Conservation (phyloP, 1,140 invertebrate genomes). For the Pachypsylla venusta region DNA sequence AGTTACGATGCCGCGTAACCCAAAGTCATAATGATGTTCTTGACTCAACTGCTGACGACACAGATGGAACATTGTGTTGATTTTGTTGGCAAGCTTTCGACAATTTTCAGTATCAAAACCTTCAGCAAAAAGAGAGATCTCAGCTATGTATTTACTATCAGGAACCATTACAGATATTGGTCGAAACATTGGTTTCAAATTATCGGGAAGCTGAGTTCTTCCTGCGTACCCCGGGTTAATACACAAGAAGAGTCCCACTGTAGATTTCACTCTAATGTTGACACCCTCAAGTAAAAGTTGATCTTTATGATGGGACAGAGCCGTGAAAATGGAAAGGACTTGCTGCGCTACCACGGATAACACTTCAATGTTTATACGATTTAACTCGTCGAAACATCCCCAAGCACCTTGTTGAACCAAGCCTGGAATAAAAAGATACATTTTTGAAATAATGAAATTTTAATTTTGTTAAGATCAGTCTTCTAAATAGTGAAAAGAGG, state of each 20-base stretch:
- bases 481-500: no score
- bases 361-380: constrained; percentile 79
- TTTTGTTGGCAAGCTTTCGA: constrained; percentile 60
- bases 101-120: constrained; percentile 59
- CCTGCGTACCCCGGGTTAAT: constrained; percentile 88
- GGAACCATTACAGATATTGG: constrained; percentile 93
- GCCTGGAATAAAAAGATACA: constrained; percentile 30
- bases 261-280: constrained; percentile 52
- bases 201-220: constrained; percentile 75
- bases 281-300: constrained; percentile 65
- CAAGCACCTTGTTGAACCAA: constrained; percentile 63
- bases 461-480: background rate
- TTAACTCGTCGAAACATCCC: constrained; percentile 86
- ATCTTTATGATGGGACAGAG: constrained; percentile 44
- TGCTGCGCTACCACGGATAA: constrained; percentile 75
- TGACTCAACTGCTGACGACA: constrained; percentile 58
- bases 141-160: constrained; percentile 74
- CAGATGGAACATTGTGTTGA: constrained; percentile 52
- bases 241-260: constrained; percentile 77
- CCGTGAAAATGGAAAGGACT: constrained; percentile 54
- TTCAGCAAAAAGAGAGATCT: constrained; percentile 74
- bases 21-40: constrained; percentile 77
- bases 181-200: constrained; percentile 81
- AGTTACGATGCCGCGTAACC: constrained; percentile 61
- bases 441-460: background rate